phyloP scores from a whole-genome alignment of 2,888 invertebrate genomes.

The Parelbella ahira region DNA sequence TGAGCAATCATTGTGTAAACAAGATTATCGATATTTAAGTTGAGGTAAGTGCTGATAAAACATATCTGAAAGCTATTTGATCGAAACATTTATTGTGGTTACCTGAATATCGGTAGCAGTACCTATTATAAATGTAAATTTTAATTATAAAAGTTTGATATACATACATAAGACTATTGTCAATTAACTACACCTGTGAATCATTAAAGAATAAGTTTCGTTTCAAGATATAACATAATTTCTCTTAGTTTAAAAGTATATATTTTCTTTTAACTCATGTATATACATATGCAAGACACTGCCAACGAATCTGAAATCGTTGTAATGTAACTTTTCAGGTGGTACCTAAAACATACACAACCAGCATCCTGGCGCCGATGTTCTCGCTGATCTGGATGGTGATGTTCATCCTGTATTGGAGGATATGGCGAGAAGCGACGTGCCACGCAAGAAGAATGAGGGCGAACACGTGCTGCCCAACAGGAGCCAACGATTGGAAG shows the following conservation, averaged over 20 bases:
- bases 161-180: too few species aligned
- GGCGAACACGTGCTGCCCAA: conserved; percentile 79
- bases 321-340: conserved; percentile 55
- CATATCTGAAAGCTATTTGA: conserved; percentile 23
- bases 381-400: conserved; percentile 87
- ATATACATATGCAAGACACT: too few species aligned
- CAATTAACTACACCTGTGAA: too few species aligned
- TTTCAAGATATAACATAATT: too few species aligned
- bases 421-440: conserved; percentile 89
- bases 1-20: conserved; percentile 26
- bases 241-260: too few species aligned
- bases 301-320: too few species aligned
- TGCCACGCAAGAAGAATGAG: conserved; percentile 85
- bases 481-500: conserved; percentile 84
- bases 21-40: conserved; percentile 28
- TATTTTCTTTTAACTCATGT: too few species aligned
- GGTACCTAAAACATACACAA: conserved; percentile 73
- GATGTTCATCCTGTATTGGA: conserved; percentile 87
- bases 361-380: conserved; percentile 83
- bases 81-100: conserved; percentile 17
- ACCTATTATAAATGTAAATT: too few species aligned
- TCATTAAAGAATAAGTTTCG: too few species aligned
- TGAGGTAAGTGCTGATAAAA: conserved; percentile 28
- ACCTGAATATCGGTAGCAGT: conserved; percentile 2
- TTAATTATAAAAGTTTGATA: too few species aligned